Percentiles rank a stretch among this genome's conserved stretches.
phyloP scores from a whole-genome alignment of 2,113 vertebrate species.

The Urocynchramus pylzowi region DNA sequence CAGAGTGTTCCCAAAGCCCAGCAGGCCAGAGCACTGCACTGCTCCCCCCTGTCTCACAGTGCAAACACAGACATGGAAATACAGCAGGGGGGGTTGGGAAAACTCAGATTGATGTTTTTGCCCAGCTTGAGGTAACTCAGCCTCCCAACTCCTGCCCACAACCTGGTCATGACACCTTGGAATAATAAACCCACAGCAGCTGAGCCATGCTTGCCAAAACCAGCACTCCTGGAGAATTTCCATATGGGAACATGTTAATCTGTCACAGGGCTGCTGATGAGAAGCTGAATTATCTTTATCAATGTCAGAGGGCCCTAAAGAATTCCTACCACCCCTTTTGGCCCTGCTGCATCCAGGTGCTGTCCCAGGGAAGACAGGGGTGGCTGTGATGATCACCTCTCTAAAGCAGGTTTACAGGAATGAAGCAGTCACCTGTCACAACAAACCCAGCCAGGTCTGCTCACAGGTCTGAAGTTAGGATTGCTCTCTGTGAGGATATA shows the following conservation, averaged over 20 bases:
- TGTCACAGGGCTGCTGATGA: neutral
- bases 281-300: neutral
- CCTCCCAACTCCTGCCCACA: neutral
- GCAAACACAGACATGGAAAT: neutral
- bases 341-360: neutral
- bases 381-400: neutral
- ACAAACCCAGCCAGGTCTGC: neutral
- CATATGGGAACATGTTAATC: neutral
- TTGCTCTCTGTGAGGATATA: neutral
- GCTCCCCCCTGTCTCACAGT: neutral
- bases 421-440: neutral
- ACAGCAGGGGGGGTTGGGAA: neutral
- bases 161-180: neutral
- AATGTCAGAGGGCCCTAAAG: neutral
- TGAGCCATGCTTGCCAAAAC: neutral
- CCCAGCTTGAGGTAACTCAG: neutral
- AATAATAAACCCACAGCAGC: neutral
- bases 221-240: neutral
- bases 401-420: neutral
- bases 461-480: neutral
- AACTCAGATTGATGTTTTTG: neutral
- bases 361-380: neutral
- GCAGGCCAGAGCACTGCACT: fast-evolving
- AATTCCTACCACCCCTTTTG: neutral
- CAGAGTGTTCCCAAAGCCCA: neutral